Base-by-base conservation (phyloP, 2,797 vertebrate genomes). In the Cossypha polioptera region DNA sequence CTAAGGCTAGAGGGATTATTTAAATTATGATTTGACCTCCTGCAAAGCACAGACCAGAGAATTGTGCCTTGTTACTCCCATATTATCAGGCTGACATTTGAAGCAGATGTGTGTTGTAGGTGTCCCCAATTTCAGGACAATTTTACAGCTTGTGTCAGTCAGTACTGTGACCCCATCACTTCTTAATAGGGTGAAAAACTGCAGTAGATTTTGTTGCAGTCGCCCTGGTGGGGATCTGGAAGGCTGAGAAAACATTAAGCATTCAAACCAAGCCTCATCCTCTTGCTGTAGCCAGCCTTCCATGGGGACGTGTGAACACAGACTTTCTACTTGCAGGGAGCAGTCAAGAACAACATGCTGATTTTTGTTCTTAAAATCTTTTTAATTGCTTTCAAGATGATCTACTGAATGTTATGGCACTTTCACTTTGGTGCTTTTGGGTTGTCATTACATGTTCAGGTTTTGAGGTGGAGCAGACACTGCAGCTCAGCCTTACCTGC, bases 401-500 rank as follows among this genome's bases (percentile, higher is more conserved):
- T 74, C 53, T n/a, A 0, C 11, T 65, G 50, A n/a, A 54, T 28
- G 26, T 79, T 69, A 40, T 0, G 2, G 51, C 7, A 14, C 20
- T 79, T 89, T 54, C 14, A 8, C 25, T 78, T 84, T 24, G 59
- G 48, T 83, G 72, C 17, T 69, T 61, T 58, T 50, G 29, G 24
- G 9, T n/a, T 3, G 0, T 22, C 2, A 5, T 78, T 79, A 5
- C 0, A 0, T n/a, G 53, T 59, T 74, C 11, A 9, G 24, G 21
- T 26, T 83, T 82, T 75, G 74, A 58, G 82, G 18, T 63, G n/a
- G 36, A 68, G 29, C n/a, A 54, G 26, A 12, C 4, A 1, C 5
- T 75, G n/a, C 26, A 66, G 11, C 69, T 78, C 6, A 10, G 25
- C 48, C 6, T 71, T 35, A 48, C 26, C 38, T 47, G 25, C 10